Conservation (phyloP, 2,113 vertebrate species). For the Chlorodrepanis virens region DNA sequence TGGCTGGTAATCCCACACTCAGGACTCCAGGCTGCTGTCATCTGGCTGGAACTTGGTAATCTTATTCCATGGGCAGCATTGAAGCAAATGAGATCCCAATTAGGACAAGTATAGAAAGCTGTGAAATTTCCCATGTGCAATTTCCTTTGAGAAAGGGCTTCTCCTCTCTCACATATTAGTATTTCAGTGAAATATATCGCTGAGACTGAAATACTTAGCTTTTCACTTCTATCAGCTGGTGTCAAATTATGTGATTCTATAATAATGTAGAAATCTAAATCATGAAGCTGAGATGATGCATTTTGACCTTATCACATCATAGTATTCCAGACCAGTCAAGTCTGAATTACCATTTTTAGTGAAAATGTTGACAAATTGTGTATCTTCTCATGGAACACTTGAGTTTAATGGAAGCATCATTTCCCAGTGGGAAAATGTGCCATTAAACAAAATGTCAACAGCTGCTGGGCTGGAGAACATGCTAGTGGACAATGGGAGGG, state of each 20-base stretch:
- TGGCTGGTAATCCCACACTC: background rate
- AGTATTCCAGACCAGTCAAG: background rate
- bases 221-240: background rate
- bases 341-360: conserved; percentile 14
- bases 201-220: background rate
- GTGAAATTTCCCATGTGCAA: background rate
- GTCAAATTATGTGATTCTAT: background rate
- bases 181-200: background rate
- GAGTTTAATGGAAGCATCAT: background rate
- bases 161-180: background rate
- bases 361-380: conserved; percentile 7
- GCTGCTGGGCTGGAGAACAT: conserved; percentile 17
- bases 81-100: background rate
- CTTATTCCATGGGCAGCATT: background rate
- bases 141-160: background rate
- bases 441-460: conserved; percentile 17
- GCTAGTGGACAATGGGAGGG: conserved; percentile 28
- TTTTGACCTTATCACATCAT: background rate
- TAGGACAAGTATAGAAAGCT: background rate
- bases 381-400: conserved; percentile 14
- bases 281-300: background rate
- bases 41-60: background rate
- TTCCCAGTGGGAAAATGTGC: conserved; percentile 6
- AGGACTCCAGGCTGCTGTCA: background rate
- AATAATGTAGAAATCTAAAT: background rate